phyloP scores from a whole-genome alignment of 2,888 invertebrate genomes.

The Eulithis prunata region DNA sequence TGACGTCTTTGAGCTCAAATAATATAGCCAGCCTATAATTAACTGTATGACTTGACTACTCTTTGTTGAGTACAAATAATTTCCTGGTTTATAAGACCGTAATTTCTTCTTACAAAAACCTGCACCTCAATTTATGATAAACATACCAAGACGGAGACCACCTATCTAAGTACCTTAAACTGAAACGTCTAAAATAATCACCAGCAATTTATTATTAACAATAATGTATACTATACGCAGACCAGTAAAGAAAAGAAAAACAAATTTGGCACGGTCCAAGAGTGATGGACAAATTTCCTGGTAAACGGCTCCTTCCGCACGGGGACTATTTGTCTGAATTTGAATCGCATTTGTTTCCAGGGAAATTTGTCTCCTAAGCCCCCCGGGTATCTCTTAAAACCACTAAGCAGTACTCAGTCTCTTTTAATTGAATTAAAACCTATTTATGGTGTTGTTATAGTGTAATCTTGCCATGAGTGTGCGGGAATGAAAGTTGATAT shows the following conservation, averaged over 20 bases:
- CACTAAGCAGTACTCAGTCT: slow-evolving; percentile 66
- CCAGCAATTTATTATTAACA: slow-evolving; percentile 41
- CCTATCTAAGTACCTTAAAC: background rate
- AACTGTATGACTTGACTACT: background rate
- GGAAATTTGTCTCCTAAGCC: slow-evolving; percentile 81
- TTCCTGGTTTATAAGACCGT: background rate
- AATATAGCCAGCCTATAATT: no score
- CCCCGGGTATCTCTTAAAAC: slow-evolving; percentile 66
- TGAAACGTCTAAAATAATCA: slow-evolving; percentile 30
- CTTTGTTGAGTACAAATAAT: no score
- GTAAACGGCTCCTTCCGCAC: slow-evolving; percentile 79
- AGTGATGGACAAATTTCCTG: slow-evolving; percentile 82
- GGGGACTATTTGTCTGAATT: slow-evolving; percentile 84
- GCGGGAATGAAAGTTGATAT: slow-evolving; percentile 35
- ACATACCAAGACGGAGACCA: no score
- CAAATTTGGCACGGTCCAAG: slow-evolving; percentile 74
- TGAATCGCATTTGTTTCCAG: slow-evolving; percentile 82
- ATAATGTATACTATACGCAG: slow-evolving; percentile 49
- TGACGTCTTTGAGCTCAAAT: no score
- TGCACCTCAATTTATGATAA: background rate
- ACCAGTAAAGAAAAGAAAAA: slow-evolving; percentile 67
- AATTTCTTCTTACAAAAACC: background rate
- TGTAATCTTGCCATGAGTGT: slow-evolving; percentile 52
- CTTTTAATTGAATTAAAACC: slow-evolving; percentile 77
- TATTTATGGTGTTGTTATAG: slow-evolving; percentile 56